Base-by-base conservation (phyloP, 2,113 vertebrate species). In the Grus americana region DNA sequence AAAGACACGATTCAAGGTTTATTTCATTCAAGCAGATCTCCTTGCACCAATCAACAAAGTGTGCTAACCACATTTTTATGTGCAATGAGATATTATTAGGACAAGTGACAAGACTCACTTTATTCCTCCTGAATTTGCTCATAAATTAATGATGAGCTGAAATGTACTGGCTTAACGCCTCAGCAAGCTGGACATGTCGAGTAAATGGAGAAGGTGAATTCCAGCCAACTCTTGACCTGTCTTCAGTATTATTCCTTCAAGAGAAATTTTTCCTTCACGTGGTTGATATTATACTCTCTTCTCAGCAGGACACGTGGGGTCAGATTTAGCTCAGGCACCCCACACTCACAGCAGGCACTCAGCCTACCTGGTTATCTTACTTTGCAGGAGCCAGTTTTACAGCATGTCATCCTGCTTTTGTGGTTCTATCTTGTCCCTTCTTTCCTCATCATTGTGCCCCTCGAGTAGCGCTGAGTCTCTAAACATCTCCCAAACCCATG, bases 151-250 rank as follows among this genome's bases (percentile, higher is more conserved):
- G 49, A 96, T 71, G 72, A 94, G 24, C 38, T 93, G 58, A 71
- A 79, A 94, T 79, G 79, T 86, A 63, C 67, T 93, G 65, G 30
- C 65, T 79, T 36, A 93, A 89, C 0, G 55, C 38, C 72, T 91
- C 72, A 74, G 79, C 68, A 89, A 78, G 86, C 12, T 63, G 88
- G 68, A 86, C 92, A 67, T 23, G n/a, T 54, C 0, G 0, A 67
- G 68, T 79, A 92, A 96, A 95, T 84, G 90, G 90, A 93, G 67
- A 96, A 63, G 65, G 52, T 90, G 57, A 93, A 95, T 74, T 94
- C 86, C 92, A 94, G 86, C 75, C 30, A 36, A 65, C 50, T 52
- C 68, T 67, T 95, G 55, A 88, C 67, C 68, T 78, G 20, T 81
- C 32, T 88, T 84, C 24, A 23, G 57, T 71, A 32, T 84, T 88